Base-by-base conservation (phyloP, 2,888 invertebrate genomes). In the Megastigmus dorsalis region DNA sequence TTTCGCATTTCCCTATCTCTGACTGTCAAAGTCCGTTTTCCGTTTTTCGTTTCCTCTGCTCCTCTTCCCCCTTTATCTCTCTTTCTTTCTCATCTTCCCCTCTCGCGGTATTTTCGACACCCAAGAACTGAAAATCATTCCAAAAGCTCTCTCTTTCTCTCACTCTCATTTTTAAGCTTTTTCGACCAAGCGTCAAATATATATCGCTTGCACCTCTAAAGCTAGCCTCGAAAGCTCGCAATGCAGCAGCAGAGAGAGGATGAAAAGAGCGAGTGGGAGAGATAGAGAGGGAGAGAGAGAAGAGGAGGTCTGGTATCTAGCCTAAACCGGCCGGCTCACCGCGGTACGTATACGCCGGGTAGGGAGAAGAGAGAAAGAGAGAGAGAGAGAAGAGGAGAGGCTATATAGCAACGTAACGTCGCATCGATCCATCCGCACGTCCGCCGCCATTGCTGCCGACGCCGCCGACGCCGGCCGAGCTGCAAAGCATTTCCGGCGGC, bases 401-500 rank as follows among this genome's bases (percentile, higher is more conserved):
- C 7, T 20, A 23, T n/a, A n/a, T n/a, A n/a, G n/a, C n/a, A n/a
- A n/a, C n/a, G 50, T 38, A 33, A 9, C 57, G 7, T 23, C 48
- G 36, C 45, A 68, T 68, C 68, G 68, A 68, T 68, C 68, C 68
- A 38, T 38, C 33, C 62, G 48, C 48, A 48, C 18, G 52, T 33
- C 30, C 36, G 57, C 23, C 57, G 66, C 66, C 66, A 66, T 66
- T 55, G 41, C 65, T 43, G 41, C 45, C 33, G n/a, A 20, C 18
- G 60, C 45, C 43, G 41, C 36, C 55, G 45, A 57, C 45, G 57
- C 48, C 67, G 48, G 48, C 48, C 45, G 57, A 57, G 54, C 48
- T 28, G 65, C 65, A 52, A 65, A 65, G 65, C 48, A 48, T 68
- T 68, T 68, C 68, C 59, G 68, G 50, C 59, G 68, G 68, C 68